Conservation (phyloP, 2,113 vertebrate genomes). For the Acrocephalus kingi region DNA sequence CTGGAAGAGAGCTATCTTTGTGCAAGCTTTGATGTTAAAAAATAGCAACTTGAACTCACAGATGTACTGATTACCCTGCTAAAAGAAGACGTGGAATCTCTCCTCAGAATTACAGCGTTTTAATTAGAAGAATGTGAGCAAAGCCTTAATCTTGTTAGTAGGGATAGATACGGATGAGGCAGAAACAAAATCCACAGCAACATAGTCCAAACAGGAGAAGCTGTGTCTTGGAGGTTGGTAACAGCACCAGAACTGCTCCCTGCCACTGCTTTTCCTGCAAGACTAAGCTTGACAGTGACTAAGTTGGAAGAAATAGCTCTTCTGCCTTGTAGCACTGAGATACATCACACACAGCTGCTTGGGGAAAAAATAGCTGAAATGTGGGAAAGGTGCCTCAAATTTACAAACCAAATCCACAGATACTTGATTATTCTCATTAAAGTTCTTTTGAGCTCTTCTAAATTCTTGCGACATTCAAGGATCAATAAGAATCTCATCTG, state of each 20-base stretch:
- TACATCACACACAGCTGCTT: background rate
- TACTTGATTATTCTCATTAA: background rate
- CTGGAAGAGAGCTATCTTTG: background rate
- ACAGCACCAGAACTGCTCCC: background rate
- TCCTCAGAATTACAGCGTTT: slow-evolving; percentile 19
- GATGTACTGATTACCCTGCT: background rate
- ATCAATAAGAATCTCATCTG: background rate
- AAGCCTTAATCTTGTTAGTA: slow-evolving; percentile 30
- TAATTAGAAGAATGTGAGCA: slow-evolving; percentile 33
- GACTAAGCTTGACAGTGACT: background rate
- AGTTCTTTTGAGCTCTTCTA: background rate
- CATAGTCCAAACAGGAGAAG: background rate
- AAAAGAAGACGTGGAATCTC: background rate
- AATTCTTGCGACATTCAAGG: background rate
- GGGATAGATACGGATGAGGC: background rate
- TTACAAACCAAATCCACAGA: background rate
- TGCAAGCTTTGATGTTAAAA: background rate
- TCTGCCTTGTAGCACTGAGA: background rate
- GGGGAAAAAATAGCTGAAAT: background rate
- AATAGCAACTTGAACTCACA: background rate
- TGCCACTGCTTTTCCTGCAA: background rate
- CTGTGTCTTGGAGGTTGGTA: background rate
- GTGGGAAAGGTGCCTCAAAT: background rate
- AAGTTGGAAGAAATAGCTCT: background rate
- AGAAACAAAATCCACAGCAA: background rate